Evolutionary conservation across 2,113 vertebrate genomes (phyloP).

Genomic region (Genyomyrus donnyi): DNA sequence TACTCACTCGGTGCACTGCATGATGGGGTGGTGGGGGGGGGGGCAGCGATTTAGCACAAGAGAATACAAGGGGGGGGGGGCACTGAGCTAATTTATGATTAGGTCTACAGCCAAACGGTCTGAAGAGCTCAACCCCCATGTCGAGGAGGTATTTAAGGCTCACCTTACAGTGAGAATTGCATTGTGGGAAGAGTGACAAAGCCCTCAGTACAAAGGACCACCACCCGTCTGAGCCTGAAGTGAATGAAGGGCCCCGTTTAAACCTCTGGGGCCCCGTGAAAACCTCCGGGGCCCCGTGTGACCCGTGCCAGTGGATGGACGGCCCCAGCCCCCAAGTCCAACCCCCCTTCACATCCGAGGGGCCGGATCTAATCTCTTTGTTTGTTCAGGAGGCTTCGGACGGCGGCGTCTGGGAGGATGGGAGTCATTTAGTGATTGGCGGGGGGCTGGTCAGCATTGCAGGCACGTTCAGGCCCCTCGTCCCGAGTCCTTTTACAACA

Average conservation of each 20-base stretch:
- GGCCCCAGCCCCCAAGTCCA: neutral
- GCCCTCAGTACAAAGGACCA: neutral
- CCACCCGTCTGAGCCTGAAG: neutral
- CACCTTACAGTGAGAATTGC: neutral
- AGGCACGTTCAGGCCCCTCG: neutral
- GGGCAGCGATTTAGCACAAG: neutral
- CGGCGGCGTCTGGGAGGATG: neutral
- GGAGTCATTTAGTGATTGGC: neutral
- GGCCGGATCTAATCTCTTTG: neutral
- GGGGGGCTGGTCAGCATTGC: neutral
- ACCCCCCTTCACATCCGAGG: neutral
- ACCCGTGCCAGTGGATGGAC: neutral
- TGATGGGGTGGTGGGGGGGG: neutral
- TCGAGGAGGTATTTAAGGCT: neutral
- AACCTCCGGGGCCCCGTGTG: neutral
- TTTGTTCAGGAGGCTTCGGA: neutral
- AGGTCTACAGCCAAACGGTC: neutral
- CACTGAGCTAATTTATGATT: neutral
- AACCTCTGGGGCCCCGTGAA: no score
- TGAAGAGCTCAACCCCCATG: neutral
- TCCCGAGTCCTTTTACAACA: neutral
- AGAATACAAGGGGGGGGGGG: neutral
- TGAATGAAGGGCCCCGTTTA: neutral
- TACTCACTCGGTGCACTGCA: conserved; percentile 35
- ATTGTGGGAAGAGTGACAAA: neutral